Evolutionary conservation across 2,113 vertebrate genomes (phyloP).

Genomic region (Zosterops pallidus): DNA sequence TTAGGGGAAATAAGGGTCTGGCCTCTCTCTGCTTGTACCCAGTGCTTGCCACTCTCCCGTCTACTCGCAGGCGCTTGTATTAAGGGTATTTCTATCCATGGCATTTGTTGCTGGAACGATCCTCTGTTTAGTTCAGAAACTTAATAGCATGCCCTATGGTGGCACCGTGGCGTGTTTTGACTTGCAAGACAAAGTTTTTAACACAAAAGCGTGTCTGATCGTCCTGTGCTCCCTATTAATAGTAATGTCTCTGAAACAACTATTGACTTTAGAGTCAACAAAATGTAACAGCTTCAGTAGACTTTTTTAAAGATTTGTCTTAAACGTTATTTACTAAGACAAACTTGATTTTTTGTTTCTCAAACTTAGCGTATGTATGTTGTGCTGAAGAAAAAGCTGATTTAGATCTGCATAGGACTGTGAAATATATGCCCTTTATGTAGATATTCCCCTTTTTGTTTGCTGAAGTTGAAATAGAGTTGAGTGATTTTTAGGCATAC

Average conservation of each 20-base stretch:
- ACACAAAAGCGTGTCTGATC: not conserved
- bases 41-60: not conserved
- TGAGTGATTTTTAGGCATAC: not conserved
- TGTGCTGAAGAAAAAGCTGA: not conserved
- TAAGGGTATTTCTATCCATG: not conserved
- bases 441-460: not conserved
- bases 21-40: not conserved
- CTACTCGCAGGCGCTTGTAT: rapidly evolving
- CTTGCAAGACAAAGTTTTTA: not conserved
- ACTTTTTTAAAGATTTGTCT: not conserved
- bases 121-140: not conserved
- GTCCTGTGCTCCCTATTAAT: not conserved
- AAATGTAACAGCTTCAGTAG: not conserved
- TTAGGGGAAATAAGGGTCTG: not conserved
- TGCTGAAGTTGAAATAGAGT: not conserved
- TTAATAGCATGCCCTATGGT: not conserved
- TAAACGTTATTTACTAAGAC: not conserved
- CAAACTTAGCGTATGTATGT: not conserved
- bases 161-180: conserved; percentile 19
- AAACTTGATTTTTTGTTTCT: not conserved
- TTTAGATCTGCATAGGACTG: not conserved
- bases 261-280: not conserved
- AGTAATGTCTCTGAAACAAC: not conserved
- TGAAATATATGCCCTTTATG: not conserved
- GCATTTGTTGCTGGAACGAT: not conserved